Evolutionary conservation across 37 sponge, comb jelly and placozoan species (phyloP).

Genomic region (Chondrosia reniformis): DNA sequence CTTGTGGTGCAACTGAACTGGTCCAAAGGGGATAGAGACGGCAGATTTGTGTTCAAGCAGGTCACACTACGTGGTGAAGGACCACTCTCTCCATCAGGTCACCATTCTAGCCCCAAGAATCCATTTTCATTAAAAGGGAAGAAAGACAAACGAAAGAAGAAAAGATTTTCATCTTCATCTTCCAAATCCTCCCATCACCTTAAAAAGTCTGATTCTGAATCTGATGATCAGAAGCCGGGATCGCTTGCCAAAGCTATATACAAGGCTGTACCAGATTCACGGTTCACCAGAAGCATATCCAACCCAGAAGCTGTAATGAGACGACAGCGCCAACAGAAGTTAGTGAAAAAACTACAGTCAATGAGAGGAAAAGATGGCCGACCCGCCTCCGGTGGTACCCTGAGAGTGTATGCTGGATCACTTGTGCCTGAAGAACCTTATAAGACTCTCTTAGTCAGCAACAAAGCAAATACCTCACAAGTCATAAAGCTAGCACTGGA

Average conservation of each 20-base stretch:
- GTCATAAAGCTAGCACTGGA: conserved; percentile 57
- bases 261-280: conserved; percentile 44
- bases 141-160: conserved; percentile 19
- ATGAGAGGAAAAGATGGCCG: conserved; percentile 17
- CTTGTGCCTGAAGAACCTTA: conserved; percentile 63
- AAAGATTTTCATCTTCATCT: background rate
- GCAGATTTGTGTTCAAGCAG: conserved; percentile 60
- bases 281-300: conserved; percentile 70
- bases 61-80: background rate
- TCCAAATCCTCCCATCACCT: background rate
- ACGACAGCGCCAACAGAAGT: conserved; percentile 44
- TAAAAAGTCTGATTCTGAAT: background rate
- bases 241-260: conserved; percentile 45
- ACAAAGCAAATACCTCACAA: conserved; percentile 33
- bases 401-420: conserved; percentile 60
- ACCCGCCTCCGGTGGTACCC: conserved; percentile 3
- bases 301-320: conserved; percentile 72
- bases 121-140: background rate
- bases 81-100: background rate
- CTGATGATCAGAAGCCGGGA: conserved; percentile 3
- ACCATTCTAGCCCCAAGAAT: background rate
- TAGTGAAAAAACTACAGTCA: conserved; percentile 19
- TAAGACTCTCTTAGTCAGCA: conserved; percentile 53
- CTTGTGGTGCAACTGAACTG: conserved; percentile 74
- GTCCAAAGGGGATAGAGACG: conserved; percentile 65